Base-by-base conservation (phyloP, 1,140 invertebrate species). In the Globodera rostochiensis region DNA sequence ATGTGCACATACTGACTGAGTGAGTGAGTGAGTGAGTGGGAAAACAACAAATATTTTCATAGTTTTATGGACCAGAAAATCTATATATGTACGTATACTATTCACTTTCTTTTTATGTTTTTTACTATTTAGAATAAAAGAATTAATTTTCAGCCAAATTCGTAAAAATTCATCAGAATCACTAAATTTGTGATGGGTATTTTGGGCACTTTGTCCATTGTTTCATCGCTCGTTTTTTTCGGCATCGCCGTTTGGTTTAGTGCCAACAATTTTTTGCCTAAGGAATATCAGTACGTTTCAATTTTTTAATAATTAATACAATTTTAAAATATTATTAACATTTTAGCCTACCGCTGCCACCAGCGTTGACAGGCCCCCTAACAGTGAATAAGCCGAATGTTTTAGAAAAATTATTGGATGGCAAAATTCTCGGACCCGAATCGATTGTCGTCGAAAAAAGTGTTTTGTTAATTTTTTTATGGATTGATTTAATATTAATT, bases 391-490 rank as follows among this genome's bases (percentile, higher is more conserved):
- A 78, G n/a, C 77, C 77, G 15, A 78, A 70, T 25, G 49, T 78
- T 25, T 69, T 78, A 49, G 77, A 78, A 78, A 78, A 78, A 69
- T n/a, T 78, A 19, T 78, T 78, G 64, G 64, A 78, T 4, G 77
- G 77, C 4, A 5, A 70, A 70, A 4, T 78, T 36, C n/a, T 66
- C 50, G 77, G 57, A 13, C 77, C 77, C 25, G 77, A 78, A 47
- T 78, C 77, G 3, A 50, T 50, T 49, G 77, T 78, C 21, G 64
- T 78, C 5, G 77, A 78, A 21, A 78, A 78, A 77, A 64, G 53
- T 77, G n/a, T 53, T 53, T 53, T 53, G 7, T 53, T 53, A 6
- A 53, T 53, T 53, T 36, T 25, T n/a, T n/a, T n/a, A n/a, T n/a
- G n/a, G n/a, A n/a, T n/a, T n/a, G n/a, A n/a, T 8, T 53, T 53